These are phyloP conservation scores for Desmophyllum pertusum DNA, from an alignment of 92 coral and sea anemone species.

Conservation along the genomic window DNA sequence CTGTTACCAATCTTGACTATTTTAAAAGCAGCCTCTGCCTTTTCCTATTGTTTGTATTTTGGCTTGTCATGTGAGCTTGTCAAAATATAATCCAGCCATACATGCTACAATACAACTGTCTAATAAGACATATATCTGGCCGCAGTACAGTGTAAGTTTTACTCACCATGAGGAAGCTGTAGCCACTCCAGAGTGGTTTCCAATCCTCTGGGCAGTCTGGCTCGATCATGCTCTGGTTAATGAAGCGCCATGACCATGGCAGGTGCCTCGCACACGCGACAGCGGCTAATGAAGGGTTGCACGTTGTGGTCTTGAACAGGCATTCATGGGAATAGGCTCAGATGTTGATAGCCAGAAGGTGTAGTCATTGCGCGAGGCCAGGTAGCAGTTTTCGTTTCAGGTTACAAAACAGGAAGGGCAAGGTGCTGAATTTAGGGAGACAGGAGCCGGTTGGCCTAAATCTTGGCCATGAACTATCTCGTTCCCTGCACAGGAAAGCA, in stretches of 20 bases:
- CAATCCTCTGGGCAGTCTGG: conserved; percentile 89
- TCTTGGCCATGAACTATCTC: conserved; percentile 96
- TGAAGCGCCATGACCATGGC: conserved; percentile 93
- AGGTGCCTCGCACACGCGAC: conserved; percentile 93
- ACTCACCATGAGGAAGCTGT: conserved; percentile 97
- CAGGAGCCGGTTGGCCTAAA: conserved; percentile 97
- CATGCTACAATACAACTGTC: too few species aligned
- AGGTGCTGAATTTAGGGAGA: conserved; percentile 90
- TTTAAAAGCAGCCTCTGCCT: too few species aligned
- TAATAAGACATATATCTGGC: too few species aligned
- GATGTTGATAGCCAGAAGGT: conserved; percentile 75
- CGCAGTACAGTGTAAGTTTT: neutral
- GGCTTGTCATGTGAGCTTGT: neutral
- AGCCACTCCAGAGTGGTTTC: conserved; percentile 86
- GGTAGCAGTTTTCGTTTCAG: conserved; percentile 79
- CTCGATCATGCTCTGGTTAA: conserved; percentile 66
- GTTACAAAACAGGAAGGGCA: conserved; percentile 96
- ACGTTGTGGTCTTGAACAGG: conserved; percentile 75
- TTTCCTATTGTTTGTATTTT: too few species aligned
- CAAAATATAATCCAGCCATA: neutral
- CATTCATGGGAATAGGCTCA: conserved; percentile 89
- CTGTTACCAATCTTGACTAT: too few species aligned
- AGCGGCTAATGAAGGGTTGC: conserved; percentile 88
- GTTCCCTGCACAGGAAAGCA: conserved; percentile 95
- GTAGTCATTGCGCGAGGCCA: conserved; percentile 98